phyloP scores from a whole-genome alignment of 2,888 invertebrate genomes.

The Frankliniella intonsa region DNA sequence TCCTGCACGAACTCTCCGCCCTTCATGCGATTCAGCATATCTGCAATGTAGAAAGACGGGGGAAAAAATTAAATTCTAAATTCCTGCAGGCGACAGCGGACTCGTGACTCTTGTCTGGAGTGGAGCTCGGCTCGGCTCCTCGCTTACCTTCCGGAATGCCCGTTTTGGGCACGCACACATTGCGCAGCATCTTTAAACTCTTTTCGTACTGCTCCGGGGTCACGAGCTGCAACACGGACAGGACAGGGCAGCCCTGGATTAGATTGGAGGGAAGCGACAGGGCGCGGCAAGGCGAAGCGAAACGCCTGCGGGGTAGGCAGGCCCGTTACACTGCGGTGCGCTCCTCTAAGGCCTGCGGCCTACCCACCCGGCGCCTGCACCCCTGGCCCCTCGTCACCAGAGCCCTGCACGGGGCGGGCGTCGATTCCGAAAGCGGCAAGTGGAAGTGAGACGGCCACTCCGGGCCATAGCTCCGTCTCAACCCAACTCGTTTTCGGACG shows the following conservation, averaged over 20 bases:
- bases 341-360: background rate
- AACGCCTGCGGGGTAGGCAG: background rate
- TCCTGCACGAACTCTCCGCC: background rate
- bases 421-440: background rate
- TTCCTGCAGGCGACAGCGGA: background rate
- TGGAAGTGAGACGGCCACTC: background rate
- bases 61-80: background rate
- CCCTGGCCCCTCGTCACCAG: background rate
- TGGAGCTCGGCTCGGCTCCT: background rate
- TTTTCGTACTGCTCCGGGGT: slow-evolving; percentile 8
- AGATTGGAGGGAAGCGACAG: background rate
- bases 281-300: background rate
- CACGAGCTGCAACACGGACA: background rate
- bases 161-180: background rate
- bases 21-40: background rate
- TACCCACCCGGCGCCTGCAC: background rate
- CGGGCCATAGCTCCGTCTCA: background rate
- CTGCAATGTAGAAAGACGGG: background rate
- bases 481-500: background rate
- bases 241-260: background rate
- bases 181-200: slow-evolving; percentile 14
- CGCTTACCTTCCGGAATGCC: background rate
- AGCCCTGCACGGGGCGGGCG: too few relatives aligned
- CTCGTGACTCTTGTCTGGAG: background rate
- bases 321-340: background rate